phyloP scores from a whole-genome alignment of 35 echinoderm and acorn worm genomes.

The Ophiothrix spiculata region DNA sequence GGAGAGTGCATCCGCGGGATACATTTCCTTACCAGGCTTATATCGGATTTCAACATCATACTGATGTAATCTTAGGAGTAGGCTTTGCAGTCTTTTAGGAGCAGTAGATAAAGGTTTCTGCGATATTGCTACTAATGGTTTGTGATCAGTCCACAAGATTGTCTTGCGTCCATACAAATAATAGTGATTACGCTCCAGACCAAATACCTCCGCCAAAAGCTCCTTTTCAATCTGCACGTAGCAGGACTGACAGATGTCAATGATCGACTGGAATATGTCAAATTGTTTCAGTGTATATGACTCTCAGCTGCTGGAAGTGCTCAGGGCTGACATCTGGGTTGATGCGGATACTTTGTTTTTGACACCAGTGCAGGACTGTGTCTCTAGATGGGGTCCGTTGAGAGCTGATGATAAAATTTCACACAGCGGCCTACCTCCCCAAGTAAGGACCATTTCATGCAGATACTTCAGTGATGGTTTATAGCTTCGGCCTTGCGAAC shows the following conservation, averaged over 20 bases:
- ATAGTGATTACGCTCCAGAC: slow-evolving; percentile 35
- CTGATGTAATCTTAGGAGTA: slow-evolving; percentile 43
- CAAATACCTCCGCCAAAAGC: slow-evolving; percentile 41
- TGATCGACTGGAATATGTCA: not conserved
- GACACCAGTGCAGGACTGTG: not conserved
- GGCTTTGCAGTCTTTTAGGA: slow-evolving; percentile 60
- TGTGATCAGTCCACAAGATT: slow-evolving; percentile 59
- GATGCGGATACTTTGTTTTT: not conserved
- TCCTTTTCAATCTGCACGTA: slow-evolving; percentile 19
- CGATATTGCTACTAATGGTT: slow-evolving; percentile 50
- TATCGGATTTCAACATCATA: slow-evolving; percentile 67
- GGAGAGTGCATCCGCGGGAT: slow-evolving; percentile 54
- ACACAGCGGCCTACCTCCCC: not conserved
- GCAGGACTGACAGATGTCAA: not conserved
- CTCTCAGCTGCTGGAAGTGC: too few relatives aligned
- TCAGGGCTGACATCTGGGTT: not conserved
- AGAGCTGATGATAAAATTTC: not conserved
- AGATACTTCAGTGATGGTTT: not conserved
- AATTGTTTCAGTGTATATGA: too few relatives aligned
- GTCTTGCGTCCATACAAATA: slow-evolving; percentile 9
- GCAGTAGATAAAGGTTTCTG: slow-evolving; percentile 53
- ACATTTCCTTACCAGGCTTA: slow-evolving; percentile 53
- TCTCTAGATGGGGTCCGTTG: not conserved
- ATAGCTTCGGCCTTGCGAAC: not conserved
- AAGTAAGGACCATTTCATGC: not conserved